phyloP scores from a whole-genome alignment of 2,888 invertebrate species.

The Coenonympha arcania region DNA sequence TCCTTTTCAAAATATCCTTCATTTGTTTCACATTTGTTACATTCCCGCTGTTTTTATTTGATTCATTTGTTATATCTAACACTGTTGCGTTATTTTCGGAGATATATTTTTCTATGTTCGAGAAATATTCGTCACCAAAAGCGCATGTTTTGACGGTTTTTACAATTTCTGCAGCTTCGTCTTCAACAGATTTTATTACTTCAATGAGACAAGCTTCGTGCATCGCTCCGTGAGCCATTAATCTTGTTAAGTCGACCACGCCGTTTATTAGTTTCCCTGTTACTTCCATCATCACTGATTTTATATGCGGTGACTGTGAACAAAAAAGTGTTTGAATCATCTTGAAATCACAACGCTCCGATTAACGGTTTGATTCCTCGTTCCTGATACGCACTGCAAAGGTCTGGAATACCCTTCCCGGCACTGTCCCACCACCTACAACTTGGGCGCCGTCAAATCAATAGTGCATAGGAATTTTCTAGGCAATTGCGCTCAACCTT shows the following conservation, averaged over 20 bases:
- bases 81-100: conserved; percentile 56
- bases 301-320: conserved; percentile 60
- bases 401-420: too few relatives aligned
- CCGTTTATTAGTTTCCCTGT: conserved; percentile 56
- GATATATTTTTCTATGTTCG: conserved; percentile 37
- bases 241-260: conserved; percentile 55
- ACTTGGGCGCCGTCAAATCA: too few relatives aligned
- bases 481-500: too few relatives aligned
- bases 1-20: conserved; percentile 44
- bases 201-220: conserved; percentile 70
- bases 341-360: too few relatives aligned
- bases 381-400: too few relatives aligned
- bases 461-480: too few relatives aligned
- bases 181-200: conserved; percentile 58
- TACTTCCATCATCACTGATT: conserved; percentile 63
- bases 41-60: conserved; percentile 17
- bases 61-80: conserved; percentile 35
- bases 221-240: conserved; percentile 68
- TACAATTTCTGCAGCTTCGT: conserved; percentile 49
- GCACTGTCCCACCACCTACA: too few relatives aligned
- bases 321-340: not conserved
- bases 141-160: conserved; percentile 44
- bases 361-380: too few relatives aligned
- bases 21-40: conserved; percentile 37
- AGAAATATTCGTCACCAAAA: conserved; percentile 36